Evolutionary conservation across 2,113 vertebrate species (phyloP), one percentile per base, ranked within the genome.

Genomic region (Arvicanthis niloticus): DNA sequence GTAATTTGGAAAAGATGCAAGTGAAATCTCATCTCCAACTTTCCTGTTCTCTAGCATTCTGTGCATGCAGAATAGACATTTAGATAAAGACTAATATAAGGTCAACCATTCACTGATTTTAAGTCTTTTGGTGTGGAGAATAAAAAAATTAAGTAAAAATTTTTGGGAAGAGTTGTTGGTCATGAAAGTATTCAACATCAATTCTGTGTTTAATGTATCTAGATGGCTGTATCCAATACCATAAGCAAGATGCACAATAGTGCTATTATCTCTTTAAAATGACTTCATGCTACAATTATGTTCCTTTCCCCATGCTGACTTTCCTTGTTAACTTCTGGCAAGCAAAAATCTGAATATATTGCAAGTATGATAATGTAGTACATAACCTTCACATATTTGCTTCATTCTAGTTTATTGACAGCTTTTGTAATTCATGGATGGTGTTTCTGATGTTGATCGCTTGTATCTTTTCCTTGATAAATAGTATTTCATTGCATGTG

Each of bases 1-100:
- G 26, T 29, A 82, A 53, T 78, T 91, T 95, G 62, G 62, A 91
- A 95, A 92, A 17, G 16, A 67, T 31, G 29, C 19, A 94, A 76
- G n/a, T 70, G 42, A 91, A 87, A 56, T 73, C 13, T 91, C 45
- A 92, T 60, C 31, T 94, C 29, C 16, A 89, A 16, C 88, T 75
- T 95, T 11, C n/a, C 34, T 92, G 21, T 93, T 94, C 70, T 89
- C 72, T 72, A 68, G 56, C 3, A 37, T 2, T 10, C 26, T 91
- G 7, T 34, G 4, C 2, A 73, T 10, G 29, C 45, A 97, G 26
- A 81, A 89, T 29, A 82, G 24, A 65, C 15, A 17, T 10, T 93
- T 93, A 60, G 5, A 51, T 80, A 2, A 80, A 88, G 60, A 90
- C 51, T 78, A 90, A 31, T 77, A 67, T 34, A 26, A 91, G 2